These are phyloP conservation scores for Conus ventricosus DNA, from an alignment of 1,140 invertebrate genomes.

Conservation along the genomic window DNA sequence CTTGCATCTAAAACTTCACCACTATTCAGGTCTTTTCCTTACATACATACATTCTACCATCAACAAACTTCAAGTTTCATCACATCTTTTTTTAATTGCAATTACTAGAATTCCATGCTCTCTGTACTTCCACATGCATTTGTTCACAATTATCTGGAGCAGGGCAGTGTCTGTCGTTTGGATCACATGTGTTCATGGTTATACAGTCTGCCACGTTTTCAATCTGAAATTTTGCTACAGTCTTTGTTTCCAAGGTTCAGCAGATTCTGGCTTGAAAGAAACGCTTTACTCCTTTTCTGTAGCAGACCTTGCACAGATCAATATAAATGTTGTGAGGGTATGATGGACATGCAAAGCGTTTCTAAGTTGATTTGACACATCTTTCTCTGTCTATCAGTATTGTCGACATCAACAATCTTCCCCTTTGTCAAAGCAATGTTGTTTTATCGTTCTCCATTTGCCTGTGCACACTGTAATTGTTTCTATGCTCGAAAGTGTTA, in stretches of 20 bases:
- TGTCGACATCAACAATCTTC: not conserved
- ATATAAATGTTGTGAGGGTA: constrained; percentile 41
- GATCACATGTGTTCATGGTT: not conserved
- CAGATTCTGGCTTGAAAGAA: not conserved
- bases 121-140: not conserved
- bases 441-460: not conserved
- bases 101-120: not conserved
- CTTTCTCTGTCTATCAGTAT: not conserved
- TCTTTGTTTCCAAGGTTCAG: not conserved
- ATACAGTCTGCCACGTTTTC: constrained; percentile 17
- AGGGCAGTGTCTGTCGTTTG: not conserved
- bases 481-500: not conserved
- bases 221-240: not conserved
- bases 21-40: not conserved
- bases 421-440: not conserved
- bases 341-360: constrained; percentile 28
- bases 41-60: not conserved
- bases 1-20: not conserved
- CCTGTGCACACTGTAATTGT: not conserved
- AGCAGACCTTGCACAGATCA: constrained; percentile 17
- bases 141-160: not conserved
- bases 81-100: not conserved
- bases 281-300: not conserved
- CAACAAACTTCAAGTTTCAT: not conserved
- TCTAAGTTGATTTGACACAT: constrained; percentile 24